These are phyloP conservation scores for Saxidomus purpurata DNA, from an alignment of 1,140 invertebrate genomes.

Conservation along the genomic window DNA sequence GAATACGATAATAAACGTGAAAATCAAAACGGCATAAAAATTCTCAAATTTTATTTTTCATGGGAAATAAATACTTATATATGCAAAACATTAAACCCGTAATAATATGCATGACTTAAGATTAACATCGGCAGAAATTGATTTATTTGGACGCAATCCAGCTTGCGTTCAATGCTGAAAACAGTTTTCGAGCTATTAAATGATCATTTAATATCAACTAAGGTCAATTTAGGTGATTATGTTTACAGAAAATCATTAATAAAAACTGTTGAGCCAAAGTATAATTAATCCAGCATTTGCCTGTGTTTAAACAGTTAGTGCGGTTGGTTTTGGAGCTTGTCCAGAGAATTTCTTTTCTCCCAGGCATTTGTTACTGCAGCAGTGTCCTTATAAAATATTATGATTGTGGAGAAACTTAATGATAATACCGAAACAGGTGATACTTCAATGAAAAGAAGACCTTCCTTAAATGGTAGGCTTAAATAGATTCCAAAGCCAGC, in stretches of 20 bases:
- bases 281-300: slow-evolving; percentile 13
- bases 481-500: too few relatives aligned
- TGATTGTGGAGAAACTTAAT: too few relatives aligned
- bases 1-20: background rate
- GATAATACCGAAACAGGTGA: too few relatives aligned
- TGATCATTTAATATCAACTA: slow-evolving; percentile 32
- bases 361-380: too few relatives aligned
- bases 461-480: too few relatives aligned
- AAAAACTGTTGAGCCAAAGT: slow-evolving; percentile 13
- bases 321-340: background rate
- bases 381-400: too few relatives aligned
- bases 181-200: slow-evolving; percentile 19
- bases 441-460: too few relatives aligned
- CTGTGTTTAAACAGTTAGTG: background rate
- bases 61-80: background rate
- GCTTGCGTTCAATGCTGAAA: slow-evolving; percentile 10
- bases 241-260: slow-evolving; percentile 1
- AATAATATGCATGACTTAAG: slow-evolving; percentile 1
- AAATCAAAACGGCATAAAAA: slow-evolving; percentile 27
- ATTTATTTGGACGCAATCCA: slow-evolving; percentile 24
- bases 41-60: background rate
- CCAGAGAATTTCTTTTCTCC: background rate
- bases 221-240: slow-evolving; percentile 13
- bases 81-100: background rate
- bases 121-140: slow-evolving; percentile 27